A percentile compares a stretch with the other conserved stretches of the same genome.
phyloP scores from a whole-genome alignment of 2,113 vertebrate genomes.

The Potamarius usumacintae region DNA sequence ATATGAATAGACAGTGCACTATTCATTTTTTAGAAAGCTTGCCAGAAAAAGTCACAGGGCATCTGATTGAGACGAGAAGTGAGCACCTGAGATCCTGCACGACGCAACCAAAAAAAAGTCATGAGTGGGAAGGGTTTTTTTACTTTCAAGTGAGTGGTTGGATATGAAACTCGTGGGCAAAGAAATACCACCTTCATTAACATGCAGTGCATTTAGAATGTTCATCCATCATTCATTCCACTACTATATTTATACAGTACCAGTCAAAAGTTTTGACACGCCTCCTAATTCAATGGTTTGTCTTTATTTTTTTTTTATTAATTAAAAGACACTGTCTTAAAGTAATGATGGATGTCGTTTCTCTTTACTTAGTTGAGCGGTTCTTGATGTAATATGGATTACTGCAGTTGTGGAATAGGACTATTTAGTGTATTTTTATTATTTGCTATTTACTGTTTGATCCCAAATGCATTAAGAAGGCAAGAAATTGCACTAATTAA shows the following conservation, averaged over 20 bases:
- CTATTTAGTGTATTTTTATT: too few relatives aligned
- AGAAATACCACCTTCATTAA: not conserved
- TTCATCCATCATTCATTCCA: not conserved
- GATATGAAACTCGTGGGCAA: not conserved
- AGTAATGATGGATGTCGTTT: too few relatives aligned
- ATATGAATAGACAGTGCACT: not conserved
- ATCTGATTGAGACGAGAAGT: not conserved
- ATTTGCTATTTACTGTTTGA: too few relatives aligned
- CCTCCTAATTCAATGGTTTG: too few relatives aligned
- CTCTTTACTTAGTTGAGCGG: too few relatives aligned
- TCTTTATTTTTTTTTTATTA: too few relatives aligned
- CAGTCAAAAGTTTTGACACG: too few relatives aligned
- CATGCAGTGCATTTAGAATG: not conserved
- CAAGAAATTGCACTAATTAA: too few relatives aligned
- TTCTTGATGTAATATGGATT: too few relatives aligned
- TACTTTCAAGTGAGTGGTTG: not conserved
- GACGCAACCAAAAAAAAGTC: not conserved
- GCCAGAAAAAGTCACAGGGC: not conserved
- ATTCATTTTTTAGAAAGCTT: not conserved
- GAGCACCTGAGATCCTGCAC: not conserved
- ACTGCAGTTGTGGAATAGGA: too few relatives aligned
- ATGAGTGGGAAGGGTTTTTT: not conserved
- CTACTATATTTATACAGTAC: not conserved
- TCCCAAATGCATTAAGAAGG: too few relatives aligned
- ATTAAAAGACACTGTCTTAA: too few relatives aligned